Evolutionary conservation across 1,140 invertebrate genomes (phyloP).

Genomic region (Drosophila varians): DNA sequence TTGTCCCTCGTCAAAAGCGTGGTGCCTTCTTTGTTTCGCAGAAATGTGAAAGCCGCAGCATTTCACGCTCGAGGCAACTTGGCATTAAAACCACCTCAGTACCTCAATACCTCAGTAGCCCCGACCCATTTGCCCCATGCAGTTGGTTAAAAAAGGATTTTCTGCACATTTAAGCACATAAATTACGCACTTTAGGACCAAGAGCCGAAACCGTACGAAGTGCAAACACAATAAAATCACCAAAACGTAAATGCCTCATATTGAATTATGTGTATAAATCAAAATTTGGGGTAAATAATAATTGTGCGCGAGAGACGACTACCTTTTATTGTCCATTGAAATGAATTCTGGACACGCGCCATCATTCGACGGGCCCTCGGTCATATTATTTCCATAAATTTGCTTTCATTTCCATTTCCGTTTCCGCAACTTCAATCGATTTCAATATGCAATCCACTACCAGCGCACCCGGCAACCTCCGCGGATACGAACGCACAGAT

Average conservation of each 20-base stretch:
- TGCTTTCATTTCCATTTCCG: constrained; percentile 74
- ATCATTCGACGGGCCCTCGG: constrained; percentile 22
- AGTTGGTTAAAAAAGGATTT: constrained; percentile 72
- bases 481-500: background rate
- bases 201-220: constrained; percentile 10
- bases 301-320: constrained; percentile 6
- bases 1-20: constrained; percentile 38
- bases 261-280: constrained; percentile 67
- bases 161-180: constrained; percentile 79
- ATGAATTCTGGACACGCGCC: constrained; percentile 32
- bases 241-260: constrained; percentile 52
- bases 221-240: constrained; percentile 71
- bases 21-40: constrained; percentile 16
- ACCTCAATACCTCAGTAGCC: no score
- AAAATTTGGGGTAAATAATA: constrained; percentile 41
- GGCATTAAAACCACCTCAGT: background rate
- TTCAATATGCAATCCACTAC: constrained; percentile 24
- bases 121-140: constrained; percentile 33
- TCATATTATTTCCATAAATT: constrained; percentile 78
- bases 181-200: constrained; percentile 60
- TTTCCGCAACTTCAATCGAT: constrained; percentile 63
- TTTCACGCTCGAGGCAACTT: constrained; percentile 46
- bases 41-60: constrained; percentile 37
- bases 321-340: constrained; percentile 14
- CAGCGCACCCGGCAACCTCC: background rate